phyloP scores from a whole-genome alignment of 2,888 invertebrate species.

The Cheilosia variabilis region DNA sequence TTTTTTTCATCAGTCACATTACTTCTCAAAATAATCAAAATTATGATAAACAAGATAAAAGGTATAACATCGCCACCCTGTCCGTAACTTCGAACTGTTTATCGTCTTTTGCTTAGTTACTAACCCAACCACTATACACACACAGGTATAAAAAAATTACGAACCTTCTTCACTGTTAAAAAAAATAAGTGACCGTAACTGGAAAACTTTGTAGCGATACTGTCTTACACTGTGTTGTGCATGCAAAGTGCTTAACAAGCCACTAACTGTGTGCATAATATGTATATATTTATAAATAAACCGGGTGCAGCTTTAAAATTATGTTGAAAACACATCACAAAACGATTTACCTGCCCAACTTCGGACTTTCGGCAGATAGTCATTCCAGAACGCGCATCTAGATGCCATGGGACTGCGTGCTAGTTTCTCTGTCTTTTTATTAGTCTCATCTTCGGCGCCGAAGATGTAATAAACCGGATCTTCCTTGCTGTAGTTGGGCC shows the following conservation, averaged over 20 bases:
- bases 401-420: conserved; percentile 91
- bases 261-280: conserved; percentile 22
- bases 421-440: conserved; percentile 85
- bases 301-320: neutral
- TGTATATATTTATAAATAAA: neutral
- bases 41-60: no score
- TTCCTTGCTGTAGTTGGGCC: conserved; percentile 94
- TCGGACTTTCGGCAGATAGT: conserved; percentile 94
- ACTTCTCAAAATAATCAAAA: no score
- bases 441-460: conserved; percentile 90
- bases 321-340: neutral
- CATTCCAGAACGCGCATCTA: conserved; percentile 98
- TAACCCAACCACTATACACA: no score
- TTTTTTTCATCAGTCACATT: no score
- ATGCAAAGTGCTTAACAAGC: conserved; percentile 45
- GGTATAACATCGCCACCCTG: no score
- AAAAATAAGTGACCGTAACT: no score
- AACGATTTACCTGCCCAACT: conserved; percentile 87
- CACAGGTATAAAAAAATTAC: no score
- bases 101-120: no score
- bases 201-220: neutral
- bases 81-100: no score
- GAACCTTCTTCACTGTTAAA: no score
- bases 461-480: conserved; percentile 95
- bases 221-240: neutral